phyloP scores from a whole-genome alignment of 1,140 invertebrate species.

The Mamestra configurata region DNA sequence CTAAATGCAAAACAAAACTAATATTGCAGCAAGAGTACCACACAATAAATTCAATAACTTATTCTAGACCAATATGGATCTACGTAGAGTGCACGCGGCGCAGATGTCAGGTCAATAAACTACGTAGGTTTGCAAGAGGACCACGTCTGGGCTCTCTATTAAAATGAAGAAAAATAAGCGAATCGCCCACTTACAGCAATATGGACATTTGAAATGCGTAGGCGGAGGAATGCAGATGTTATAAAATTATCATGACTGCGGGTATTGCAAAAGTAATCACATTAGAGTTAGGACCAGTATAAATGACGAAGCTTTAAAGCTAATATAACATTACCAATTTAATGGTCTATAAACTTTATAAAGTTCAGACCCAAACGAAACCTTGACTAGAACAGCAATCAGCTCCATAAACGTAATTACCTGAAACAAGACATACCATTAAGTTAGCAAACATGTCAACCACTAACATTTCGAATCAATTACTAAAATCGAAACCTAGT shows the following conservation, averaged over 20 bases:
- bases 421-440: constrained; percentile 28
- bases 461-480: not conserved
- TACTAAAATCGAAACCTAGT: not conserved
- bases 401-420: not conserved
- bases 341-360: not conserved
- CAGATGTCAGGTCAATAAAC: constrained; percentile 38
- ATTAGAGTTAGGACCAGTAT: not conserved
- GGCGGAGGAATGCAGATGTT: constrained; percentile 1
- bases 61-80: constrained; percentile 17
- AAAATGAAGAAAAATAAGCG: constrained; percentile 36
- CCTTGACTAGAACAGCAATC: not conserved
- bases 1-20: not conserved
- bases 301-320: not conserved
- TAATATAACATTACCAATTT: not conserved
- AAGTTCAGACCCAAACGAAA: not conserved
- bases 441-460: not conserved
- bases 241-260: constrained; percentile 24
- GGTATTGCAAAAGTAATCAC: constrained; percentile 25
- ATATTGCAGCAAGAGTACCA: not conserved
- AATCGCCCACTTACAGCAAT: constrained; percentile 35
- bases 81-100: constrained; percentile 20
- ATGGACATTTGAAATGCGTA: constrained; percentile 32
- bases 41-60: constrained; percentile 1
- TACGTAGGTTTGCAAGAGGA: constrained; percentile 38
- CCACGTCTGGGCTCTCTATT: constrained; percentile 25